phyloP scores from a whole-genome alignment of 2,113 vertebrate species.

The Notechis scutatus region DNA sequence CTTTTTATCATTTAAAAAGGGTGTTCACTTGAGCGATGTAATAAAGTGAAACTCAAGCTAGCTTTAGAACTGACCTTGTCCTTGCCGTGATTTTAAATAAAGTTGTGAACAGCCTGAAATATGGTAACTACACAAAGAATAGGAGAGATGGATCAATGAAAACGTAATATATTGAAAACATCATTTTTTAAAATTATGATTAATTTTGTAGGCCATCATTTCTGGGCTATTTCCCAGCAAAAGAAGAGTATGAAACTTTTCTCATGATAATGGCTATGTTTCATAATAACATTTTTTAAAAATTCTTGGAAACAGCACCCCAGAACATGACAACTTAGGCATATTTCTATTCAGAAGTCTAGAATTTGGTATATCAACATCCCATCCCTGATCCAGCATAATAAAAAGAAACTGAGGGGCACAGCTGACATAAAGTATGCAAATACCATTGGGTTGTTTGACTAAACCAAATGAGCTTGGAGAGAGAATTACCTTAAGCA shows the following conservation, averaged over 20 bases:
- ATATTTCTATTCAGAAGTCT: not conserved
- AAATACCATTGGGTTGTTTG: not conserved
- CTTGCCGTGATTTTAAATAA: conserved; percentile 19
- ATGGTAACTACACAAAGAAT: not conserved
- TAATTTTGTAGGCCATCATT: not conserved
- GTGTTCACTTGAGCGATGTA: not conserved
- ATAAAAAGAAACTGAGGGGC: not conserved
- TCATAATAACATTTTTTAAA: not conserved
- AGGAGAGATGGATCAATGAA: not conserved
- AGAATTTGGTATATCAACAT: not conserved
- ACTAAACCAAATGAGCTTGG: not conserved
- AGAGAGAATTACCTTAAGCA: not conserved
- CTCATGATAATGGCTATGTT: not conserved
- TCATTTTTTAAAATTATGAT: not conserved
- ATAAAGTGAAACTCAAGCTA: conserved; percentile 17
- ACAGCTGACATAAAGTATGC: not conserved
- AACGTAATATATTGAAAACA: not conserved
- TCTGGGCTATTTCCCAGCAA: not conserved
- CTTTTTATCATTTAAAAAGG: conserved; percentile 10
- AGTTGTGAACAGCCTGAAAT: conserved; percentile 16
- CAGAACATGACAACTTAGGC: not conserved
- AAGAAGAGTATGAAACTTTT: not conserved
- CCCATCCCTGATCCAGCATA: not conserved
- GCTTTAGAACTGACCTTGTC: not conserved
- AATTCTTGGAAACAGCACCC: not conserved